These are phyloP conservation scores for Dicyrtoma fusca DNA, from an alignment of 2,888 invertebrate genomes.

Conservation along the genomic window DNA sequence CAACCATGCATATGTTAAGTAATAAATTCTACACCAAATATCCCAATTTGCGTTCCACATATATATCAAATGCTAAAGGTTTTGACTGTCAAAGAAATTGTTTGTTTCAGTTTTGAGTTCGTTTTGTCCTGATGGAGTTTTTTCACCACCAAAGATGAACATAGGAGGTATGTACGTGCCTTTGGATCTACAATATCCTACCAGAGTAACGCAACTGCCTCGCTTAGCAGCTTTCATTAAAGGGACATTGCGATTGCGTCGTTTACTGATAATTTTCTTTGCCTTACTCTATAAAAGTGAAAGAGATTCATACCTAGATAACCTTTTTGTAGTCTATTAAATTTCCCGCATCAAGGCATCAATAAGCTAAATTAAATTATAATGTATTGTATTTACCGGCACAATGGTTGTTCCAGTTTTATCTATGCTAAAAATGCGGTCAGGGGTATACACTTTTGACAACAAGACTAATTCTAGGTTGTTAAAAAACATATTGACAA, in stretches of 20 bases:
- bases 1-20: too few relatives aligned
- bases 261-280: conserved; percentile 10
- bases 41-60: too few relatives aligned
- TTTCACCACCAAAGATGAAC: conserved; percentile 36
- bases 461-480: neutral
- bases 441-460: neutral
- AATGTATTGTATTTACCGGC: neutral
- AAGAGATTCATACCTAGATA: neutral
- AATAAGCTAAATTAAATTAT: neutral
- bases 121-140: too few relatives aligned
- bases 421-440: conserved; percentile 36
- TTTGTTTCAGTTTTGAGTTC: too few relatives aligned
- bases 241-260: conserved; percentile 21
- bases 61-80: too few relatives aligned
- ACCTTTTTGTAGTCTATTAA: too few relatives aligned
- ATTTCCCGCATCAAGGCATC: too few relatives aligned
- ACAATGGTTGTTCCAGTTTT: conserved; percentile 37
- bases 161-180: conserved; percentile 36
- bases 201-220: conserved; percentile 29
- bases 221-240: conserved; percentile 27
- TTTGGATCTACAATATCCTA: conserved; percentile 35
- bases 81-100: too few relatives aligned
- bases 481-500: conserved; percentile 13
- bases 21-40: too few relatives aligned
- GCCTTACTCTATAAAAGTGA: conserved; percentile 10